phyloP scores from a whole-genome alignment of 2,797 vertebrate genomes.

The Pempheris klunzingeri region DNA sequence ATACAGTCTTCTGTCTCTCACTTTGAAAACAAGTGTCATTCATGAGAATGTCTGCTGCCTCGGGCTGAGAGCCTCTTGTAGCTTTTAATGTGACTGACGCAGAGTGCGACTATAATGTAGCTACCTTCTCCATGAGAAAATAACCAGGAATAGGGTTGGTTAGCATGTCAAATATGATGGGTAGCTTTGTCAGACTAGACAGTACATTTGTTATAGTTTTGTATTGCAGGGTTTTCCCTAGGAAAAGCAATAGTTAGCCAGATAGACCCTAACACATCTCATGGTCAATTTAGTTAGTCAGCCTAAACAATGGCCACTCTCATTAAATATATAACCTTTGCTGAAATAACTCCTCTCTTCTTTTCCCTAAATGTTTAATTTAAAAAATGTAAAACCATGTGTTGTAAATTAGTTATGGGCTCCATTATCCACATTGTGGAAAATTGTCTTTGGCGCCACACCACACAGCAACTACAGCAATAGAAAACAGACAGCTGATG shows the following conservation, averaged over 20 bases:
- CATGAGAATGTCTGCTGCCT: conserved; percentile 28
- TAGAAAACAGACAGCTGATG: neutral
- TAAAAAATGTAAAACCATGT: neutral
- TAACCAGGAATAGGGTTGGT: conserved; percentile 6
- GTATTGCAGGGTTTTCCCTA: conserved; percentile 7
- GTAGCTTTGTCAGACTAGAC: conserved; percentile 11
- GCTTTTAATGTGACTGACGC: conserved; percentile 18
- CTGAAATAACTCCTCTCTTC: neutral
- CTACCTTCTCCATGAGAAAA: conserved; percentile 8
- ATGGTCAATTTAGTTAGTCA: neutral
- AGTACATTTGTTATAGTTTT: conserved; percentile 12
- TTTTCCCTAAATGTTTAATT: neutral
- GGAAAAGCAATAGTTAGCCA: neutral
- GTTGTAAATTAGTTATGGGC: neutral
- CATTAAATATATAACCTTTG: neutral
- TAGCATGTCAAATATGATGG: conserved; percentile 7
- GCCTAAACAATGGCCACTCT: neutral
- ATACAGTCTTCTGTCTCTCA: conserved; percentile 15
- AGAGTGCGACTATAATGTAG: conserved; percentile 9
- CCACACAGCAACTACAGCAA: conserved; percentile 2
- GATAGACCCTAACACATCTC: neutral
- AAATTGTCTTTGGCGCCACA: neutral
- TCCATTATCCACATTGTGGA: neutral
- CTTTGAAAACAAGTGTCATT: conserved; percentile 36
- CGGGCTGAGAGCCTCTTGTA: neutral